Base-by-base conservation (phyloP, 2,888 invertebrate species). In the Hesperia comma region DNA sequence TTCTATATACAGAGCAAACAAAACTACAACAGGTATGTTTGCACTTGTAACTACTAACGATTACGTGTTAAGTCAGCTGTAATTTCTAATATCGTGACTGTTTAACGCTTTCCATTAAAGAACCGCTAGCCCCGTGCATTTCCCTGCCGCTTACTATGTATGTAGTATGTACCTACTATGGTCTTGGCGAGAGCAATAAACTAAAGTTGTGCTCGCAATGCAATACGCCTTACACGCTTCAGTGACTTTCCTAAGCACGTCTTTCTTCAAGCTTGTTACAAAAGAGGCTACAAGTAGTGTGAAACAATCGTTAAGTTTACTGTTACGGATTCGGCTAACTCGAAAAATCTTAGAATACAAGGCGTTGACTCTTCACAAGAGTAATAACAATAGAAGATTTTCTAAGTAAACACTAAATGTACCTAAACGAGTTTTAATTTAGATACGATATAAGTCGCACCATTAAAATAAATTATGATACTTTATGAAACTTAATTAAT, bases 1-100 rank as follows among this genome's bases (percentile, higher is more conserved):
- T 74, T 72, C 73, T 89, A 82, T 87, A 84, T 79, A 83, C 80
- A 75, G 77, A 74, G 77, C 80, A 88, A 90, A 90, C 82, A 88
- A 75, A 72, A 73, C 58, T 87, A 89, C 82, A 87, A 73, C 74
- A 72, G 78, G 76, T 73, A 72, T 86, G 82, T 87, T 86, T 85
- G 79, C 82, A 77, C 78, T 82, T 75, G 79, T 83, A 81, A 84
- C 83, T 77, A 77, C 79, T 81, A 70, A 73, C 80, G 77, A 74
- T 73, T 78, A 78, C 76, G 78, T 84, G 83, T 69, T 77, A 83
- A 79, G 74, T 76, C 72, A 71, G 76, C 73, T 71, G 78, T 76
- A 80, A 82, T 81, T 80, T 77, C 72, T 75, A 76, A 74, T 79
- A 77, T 79, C 78, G 57, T 26, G 19, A 17, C 26, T 37, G 7